A percentile compares a stretch with the other conserved stretches of the same genome.
These are phyloP conservation scores for Dinothrombium tinctorium DNA, from an alignment of 1,140 invertebrate genomes.

Conservation along the genomic window DNA sequence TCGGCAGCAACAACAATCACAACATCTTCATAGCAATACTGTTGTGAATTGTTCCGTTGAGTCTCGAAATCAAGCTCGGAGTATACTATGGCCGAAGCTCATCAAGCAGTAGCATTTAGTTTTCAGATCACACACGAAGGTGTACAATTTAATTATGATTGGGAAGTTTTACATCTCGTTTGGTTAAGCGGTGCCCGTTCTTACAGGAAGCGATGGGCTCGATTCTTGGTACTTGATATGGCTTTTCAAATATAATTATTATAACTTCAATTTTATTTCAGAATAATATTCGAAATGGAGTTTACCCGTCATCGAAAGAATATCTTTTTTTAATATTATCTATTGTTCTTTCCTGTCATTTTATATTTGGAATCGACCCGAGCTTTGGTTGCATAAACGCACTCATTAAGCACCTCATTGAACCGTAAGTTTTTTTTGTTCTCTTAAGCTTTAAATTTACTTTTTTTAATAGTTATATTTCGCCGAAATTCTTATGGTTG, in stretches of 20 bases:
- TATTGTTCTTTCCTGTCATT: slow-evolving; percentile 50
- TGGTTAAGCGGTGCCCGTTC: slow-evolving; percentile 75
- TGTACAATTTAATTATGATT: slow-evolving; percentile 84
- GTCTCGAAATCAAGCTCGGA: too few relatives aligned
- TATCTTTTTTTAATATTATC: slow-evolving; percentile 54
- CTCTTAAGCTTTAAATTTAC: not conserved
- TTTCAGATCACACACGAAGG: slow-evolving; percentile 83
- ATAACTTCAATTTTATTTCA: slow-evolving; percentile 23
- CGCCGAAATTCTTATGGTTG: slow-evolving; percentile 20
- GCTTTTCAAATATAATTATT: slow-evolving; percentile 7
- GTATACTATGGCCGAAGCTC: slow-evolving; percentile 81
- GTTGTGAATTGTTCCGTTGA: too few relatives aligned
- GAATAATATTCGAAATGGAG: slow-evolving; percentile 83
- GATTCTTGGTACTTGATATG: slow-evolving; percentile 43
- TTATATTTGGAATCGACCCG: slow-evolving; percentile 34
- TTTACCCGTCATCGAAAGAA: slow-evolving; percentile 74
- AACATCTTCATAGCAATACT: too few relatives aligned
- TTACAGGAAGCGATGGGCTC: slow-evolving; percentile 68
- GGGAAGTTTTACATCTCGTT: slow-evolving; percentile 68
- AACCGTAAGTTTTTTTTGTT: not conserved
- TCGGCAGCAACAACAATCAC: too few relatives aligned
- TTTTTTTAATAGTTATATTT: not conserved
- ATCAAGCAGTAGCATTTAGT: slow-evolving; percentile 89
- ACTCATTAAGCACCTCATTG: not conserved
- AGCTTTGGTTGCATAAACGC: slow-evolving; percentile 44